Conservation (phyloP, 1,140 invertebrate species). For the Episyrphus balteatus region DNA sequence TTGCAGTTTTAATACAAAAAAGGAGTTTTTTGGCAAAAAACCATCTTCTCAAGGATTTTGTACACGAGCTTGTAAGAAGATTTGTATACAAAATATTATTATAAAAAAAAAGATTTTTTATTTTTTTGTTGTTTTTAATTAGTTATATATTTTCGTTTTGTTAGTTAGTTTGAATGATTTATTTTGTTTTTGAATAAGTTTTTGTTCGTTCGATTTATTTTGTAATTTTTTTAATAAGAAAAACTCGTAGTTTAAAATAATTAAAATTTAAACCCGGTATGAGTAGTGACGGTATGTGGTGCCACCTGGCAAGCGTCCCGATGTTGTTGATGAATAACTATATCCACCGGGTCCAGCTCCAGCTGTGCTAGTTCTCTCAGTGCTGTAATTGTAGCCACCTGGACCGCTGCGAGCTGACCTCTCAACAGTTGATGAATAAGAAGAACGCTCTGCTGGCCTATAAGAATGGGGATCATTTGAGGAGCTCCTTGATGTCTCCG, state of each 20-base stretch:
- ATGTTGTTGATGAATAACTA: slow-evolving; percentile 62
- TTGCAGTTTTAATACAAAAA: too few species aligned
- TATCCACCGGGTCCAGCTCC: slow-evolving; percentile 66
- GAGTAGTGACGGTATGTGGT: slow-evolving; percentile 73
- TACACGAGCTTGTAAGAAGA: too few species aligned
- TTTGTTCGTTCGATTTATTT: not conserved
- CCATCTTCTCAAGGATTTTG: too few species aligned
- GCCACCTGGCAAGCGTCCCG: slow-evolving; percentile 66
- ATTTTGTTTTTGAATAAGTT: not conserved
- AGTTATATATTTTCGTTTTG: too few species aligned
- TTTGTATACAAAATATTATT: too few species aligned
- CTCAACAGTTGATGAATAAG: slow-evolving; percentile 55
- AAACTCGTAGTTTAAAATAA: not conserved
- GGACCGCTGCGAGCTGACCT: slow-evolving; percentile 52
- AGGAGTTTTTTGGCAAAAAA: too few species aligned
- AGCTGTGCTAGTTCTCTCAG: slow-evolving; percentile 55
- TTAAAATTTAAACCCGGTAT: slow-evolving; percentile 60
- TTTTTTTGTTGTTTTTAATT: too few species aligned
- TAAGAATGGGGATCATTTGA: slow-evolving; percentile 42
- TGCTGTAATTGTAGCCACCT: slow-evolving; percentile 57
- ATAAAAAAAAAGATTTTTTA: too few species aligned
- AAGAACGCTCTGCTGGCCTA: slow-evolving; percentile 48
- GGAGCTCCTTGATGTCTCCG: slow-evolving; percentile 40
- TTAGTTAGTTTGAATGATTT: not conserved
- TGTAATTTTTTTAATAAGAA: too few species aligned